A percentile compares a stretch with the other conserved stretches of the same genome.
These are phyloP conservation scores for Anthopleura xanthogrammica DNA, from an alignment of 92 coral and sea anemone genomes.

Conservation along the genomic window DNA sequence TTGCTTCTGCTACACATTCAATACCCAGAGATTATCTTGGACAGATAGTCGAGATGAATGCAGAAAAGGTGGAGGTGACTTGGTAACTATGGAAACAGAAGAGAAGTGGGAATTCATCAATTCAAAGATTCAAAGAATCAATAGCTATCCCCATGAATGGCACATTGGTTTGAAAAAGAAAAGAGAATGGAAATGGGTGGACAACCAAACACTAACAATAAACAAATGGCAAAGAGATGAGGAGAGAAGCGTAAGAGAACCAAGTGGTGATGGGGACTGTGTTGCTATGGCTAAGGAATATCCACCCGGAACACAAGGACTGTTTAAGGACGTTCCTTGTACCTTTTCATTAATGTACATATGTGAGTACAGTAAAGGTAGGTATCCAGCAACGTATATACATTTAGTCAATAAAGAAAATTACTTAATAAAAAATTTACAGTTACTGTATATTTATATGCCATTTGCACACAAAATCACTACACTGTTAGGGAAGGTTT, in stretches of 20 bases:
- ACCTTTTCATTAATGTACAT: too few species aligned
- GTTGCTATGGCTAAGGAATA: neutral
- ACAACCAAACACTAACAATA: neutral
- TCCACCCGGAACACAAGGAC: neutral
- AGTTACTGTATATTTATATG: too few species aligned
- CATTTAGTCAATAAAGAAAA: too few species aligned
- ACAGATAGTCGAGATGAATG: neutral
- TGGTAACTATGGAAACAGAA: constrained; percentile 19
- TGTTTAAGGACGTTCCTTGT: neutral
- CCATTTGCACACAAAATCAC: too few species aligned
- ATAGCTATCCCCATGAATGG: constrained; percentile 10
- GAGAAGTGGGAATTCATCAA: constrained; percentile 14
- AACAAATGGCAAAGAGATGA: neutral
- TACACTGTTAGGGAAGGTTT: too few species aligned
- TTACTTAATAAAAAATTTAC: too few species aligned
- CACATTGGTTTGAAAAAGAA: constrained; percentile 9
- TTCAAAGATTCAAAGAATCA: neutral
- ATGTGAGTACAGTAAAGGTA: too few species aligned
- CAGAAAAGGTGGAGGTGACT: neutral
- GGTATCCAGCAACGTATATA: neutral
- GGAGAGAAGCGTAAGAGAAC: neutral
- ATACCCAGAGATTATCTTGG: neutral
- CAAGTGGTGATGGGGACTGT: constrained; percentile 4
- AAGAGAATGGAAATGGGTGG: constrained; percentile 4
- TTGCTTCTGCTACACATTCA: constrained; percentile 16